These are phyloP conservation scores for Lampris megalopsis DNA, from an alignment of 2,113 vertebrate genomes.

Conservation along the genomic window DNA sequence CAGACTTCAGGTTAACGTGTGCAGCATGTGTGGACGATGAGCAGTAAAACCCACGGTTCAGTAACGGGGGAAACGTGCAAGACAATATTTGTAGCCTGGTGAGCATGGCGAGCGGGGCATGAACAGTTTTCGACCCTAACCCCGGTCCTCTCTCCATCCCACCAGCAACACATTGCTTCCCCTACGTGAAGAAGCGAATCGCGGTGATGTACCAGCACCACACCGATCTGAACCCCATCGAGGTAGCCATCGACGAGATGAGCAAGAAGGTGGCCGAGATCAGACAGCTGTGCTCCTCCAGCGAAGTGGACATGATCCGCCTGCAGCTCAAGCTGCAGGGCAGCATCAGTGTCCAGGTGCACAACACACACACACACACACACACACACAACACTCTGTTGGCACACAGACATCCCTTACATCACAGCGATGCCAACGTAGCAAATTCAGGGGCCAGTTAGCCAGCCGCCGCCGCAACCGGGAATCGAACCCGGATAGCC, in stretches of 20 bases:
- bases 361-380: neutral
- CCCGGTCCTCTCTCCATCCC: constrained; percentile 6
- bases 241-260: constrained; percentile 99
- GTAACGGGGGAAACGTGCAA: neutral
- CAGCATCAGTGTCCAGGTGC: constrained; percentile 97
- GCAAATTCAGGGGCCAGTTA: no score
- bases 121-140: neutral
- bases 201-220: constrained; percentile 99
- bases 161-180: constrained; percentile 95
- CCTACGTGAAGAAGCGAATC: constrained; percentile 97
- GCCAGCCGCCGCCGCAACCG: no score
- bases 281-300: constrained; percentile 90
- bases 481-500: no score
- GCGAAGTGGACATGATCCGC: constrained; percentile 98
- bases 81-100: neutral
- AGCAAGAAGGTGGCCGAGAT: constrained; percentile 96
- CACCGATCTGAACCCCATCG: constrained; percentile 96
- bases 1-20: constrained; percentile 21
- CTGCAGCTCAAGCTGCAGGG: constrained; percentile 97
- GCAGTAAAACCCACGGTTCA: constrained; percentile 14
- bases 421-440: neutral
- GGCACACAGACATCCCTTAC: neutral
- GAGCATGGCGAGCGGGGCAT: neutral
- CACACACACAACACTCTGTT: neutral
- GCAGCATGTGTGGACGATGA: neutral